These are phyloP conservation scores for Dicyrtoma fusca DNA, from an alignment of 2,888 invertebrate genomes.

Conservation along the genomic window DNA sequence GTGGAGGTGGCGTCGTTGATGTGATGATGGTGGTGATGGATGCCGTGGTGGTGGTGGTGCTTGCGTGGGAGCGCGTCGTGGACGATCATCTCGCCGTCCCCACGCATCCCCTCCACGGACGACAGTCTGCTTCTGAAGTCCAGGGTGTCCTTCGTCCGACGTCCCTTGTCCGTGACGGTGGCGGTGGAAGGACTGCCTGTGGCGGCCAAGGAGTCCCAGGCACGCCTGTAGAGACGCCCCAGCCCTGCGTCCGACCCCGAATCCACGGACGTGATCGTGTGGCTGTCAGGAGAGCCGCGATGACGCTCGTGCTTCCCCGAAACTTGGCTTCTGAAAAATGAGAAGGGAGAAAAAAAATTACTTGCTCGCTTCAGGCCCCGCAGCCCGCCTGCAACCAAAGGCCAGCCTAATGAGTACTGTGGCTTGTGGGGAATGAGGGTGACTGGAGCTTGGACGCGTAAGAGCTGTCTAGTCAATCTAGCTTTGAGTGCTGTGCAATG, in stretches of 20 bases:
- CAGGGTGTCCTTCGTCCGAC: slow-evolving; percentile 67
- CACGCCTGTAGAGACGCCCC: slow-evolving; percentile 80
- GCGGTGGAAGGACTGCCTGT: slow-evolving; percentile 58
- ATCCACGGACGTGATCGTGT: slow-evolving; percentile 86
- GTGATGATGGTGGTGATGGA: slow-evolving; percentile 65
- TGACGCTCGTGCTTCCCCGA: slow-evolving; percentile 86
- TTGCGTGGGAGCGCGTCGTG: slow-evolving; percentile 64
- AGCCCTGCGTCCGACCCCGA: slow-evolving; percentile 83
- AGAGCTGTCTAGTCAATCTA: no score
- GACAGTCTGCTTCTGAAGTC: slow-evolving; percentile 61
- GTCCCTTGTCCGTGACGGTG: slow-evolving; percentile 51
- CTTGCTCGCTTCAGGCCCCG: no score
- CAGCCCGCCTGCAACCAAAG: no score
- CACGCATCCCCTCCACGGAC: slow-evolving; percentile 59
- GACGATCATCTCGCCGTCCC: slow-evolving; percentile 60
- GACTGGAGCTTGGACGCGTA: no score
- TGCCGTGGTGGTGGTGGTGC: slow-evolving; percentile 75
- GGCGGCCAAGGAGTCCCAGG: slow-evolving; percentile 88
- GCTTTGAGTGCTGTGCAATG: no score
- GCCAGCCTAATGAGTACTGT: no score
- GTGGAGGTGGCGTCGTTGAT: slow-evolving; percentile 57
- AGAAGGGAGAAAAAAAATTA: no score
- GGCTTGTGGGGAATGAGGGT: no score
- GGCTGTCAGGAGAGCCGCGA: slow-evolving; percentile 86
- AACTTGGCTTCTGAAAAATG: slow-evolving; percentile 64